These are phyloP conservation scores for Beaufortia kweichowensis DNA, from an alignment of 2,113 vertebrate species.

Conservation along the genomic window DNA sequence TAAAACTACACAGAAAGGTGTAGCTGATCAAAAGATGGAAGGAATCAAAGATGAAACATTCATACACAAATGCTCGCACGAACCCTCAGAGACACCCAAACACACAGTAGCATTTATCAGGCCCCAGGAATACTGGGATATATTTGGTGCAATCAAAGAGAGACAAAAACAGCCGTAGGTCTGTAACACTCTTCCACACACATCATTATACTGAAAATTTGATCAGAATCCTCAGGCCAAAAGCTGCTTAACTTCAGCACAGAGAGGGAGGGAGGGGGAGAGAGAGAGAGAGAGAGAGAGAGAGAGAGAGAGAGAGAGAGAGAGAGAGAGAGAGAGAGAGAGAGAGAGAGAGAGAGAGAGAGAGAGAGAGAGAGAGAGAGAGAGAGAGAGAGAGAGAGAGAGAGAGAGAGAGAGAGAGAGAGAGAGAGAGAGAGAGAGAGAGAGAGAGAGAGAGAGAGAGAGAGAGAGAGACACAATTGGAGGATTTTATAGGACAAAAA, in stretches of 20 bases:
- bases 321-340: background rate
- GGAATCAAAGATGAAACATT: conserved; percentile 13
- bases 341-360: too few relatives aligned
- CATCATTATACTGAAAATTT: conserved; percentile 6
- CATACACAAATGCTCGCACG: background rate
- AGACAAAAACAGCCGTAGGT: conserved; percentile 31
- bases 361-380: too few relatives aligned
- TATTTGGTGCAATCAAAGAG: conserved; percentile 39
- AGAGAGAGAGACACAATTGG: too few relatives aligned
- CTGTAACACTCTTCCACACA: background rate
- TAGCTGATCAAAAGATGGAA: background rate
- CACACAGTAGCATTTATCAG: conserved; percentile 27
- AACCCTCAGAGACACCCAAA: conserved; percentile 19
- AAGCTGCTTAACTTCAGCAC: background rate
- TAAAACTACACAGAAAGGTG: conserved; percentile 8
- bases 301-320: background rate
- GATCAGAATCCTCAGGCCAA: conserved; percentile 12
- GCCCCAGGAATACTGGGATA: conserved; percentile 24
- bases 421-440: too few relatives aligned
- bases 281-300: background rate
- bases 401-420: too few relatives aligned
- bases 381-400: too few relatives aligned
- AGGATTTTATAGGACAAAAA: too few relatives aligned
- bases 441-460: too few relatives aligned
- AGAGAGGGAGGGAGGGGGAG: background rate